Evolutionary conservation across 1,140 invertebrate species (phyloP).

Genomic region (Campoletis sonorensis): DNA sequence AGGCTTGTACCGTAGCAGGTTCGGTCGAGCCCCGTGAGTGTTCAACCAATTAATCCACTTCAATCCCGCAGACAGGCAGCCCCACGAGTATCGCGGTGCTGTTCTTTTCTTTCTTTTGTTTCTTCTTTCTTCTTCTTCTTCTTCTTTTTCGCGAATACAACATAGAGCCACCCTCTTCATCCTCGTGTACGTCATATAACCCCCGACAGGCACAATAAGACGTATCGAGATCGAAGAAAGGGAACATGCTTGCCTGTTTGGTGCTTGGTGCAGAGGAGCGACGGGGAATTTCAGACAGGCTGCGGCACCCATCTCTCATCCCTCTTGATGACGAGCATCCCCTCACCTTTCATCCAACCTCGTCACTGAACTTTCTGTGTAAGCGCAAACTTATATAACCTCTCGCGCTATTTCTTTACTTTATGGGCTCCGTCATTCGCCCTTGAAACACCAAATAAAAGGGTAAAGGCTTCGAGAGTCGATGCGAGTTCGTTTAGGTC

Average conservation of each 20-base stretch:
- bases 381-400: neutral
- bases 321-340: slow-evolving; percentile 18
- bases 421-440: slow-evolving; percentile 1
- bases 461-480: neutral
- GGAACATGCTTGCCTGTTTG: slow-evolving; percentile 53
- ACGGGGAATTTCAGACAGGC: neutral
- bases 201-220: slow-evolving; percentile 57
- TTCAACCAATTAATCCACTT: slow-evolving; percentile 73
- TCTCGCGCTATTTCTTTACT: slow-evolving; percentile 31
- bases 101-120: slow-evolving; percentile 52
- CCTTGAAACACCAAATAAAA: neutral
- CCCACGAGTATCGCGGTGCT: slow-evolving; percentile 63
- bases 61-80: slow-evolving; percentile 62
- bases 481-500: neutral
- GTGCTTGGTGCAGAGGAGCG: slow-evolving; percentile 51
- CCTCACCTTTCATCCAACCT: slow-evolving; percentile 9
- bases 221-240: slow-evolving; percentile 65
- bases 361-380: neutral
- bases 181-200: slow-evolving; percentile 3
- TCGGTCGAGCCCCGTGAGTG: slow-evolving; percentile 66
- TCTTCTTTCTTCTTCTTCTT: slow-evolving; percentile 55
- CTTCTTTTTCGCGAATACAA: slow-evolving; percentile 55
- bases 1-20: slow-evolving; percentile 45
- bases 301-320: slow-evolving; percentile 9
- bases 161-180: neutral